Percentiles rank a stretch among this genome's conserved stretches.
These are phyloP conservation scores for Eilema sororculum DNA, from an alignment of 2,888 invertebrate species.

Conservation along the genomic window DNA sequence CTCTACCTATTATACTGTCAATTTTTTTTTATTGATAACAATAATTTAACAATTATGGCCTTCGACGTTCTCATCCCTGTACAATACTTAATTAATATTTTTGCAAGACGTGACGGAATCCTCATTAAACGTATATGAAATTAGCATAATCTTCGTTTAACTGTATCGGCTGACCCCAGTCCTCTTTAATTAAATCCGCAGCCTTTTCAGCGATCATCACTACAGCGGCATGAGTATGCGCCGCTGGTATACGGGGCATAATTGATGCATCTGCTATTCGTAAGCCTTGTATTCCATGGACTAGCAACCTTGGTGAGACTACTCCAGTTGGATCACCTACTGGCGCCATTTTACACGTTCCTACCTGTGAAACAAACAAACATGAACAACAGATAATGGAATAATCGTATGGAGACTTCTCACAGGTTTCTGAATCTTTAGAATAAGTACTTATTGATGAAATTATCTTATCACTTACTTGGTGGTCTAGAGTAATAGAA, in stretches of 20 bases:
- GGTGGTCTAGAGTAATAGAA: slow-evolving; percentile 91
- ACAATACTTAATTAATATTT: no score
- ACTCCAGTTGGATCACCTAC: slow-evolving; percentile 88
- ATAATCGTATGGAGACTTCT: background rate
- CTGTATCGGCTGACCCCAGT: slow-evolving; percentile 66
- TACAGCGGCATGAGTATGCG: slow-evolving; percentile 85
- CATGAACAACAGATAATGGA: background rate
- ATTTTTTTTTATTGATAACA: background rate
- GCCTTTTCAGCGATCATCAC: slow-evolving; percentile 87
- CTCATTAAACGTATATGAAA: slow-evolving; percentile 4
- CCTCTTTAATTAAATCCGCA: slow-evolving; percentile 82
- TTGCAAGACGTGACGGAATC: background rate
- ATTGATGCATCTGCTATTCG: slow-evolving; percentile 85
- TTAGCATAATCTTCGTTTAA: background rate
- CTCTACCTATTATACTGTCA: no score
- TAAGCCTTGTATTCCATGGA: slow-evolving; percentile 75
- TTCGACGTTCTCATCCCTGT: no score
- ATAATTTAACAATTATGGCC: background rate
- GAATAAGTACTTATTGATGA: background rate
- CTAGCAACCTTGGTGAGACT: slow-evolving; percentile 86
- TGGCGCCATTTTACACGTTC: slow-evolving; percentile 92
- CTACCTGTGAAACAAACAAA: slow-evolving; percentile 77
- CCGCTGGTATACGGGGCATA: slow-evolving; percentile 85
- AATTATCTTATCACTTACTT: slow-evolving; percentile 65
- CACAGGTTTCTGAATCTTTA: background rate